Conservation (phyloP, 1,140 invertebrate species). For the Drosophila pectinifera region DNA sequence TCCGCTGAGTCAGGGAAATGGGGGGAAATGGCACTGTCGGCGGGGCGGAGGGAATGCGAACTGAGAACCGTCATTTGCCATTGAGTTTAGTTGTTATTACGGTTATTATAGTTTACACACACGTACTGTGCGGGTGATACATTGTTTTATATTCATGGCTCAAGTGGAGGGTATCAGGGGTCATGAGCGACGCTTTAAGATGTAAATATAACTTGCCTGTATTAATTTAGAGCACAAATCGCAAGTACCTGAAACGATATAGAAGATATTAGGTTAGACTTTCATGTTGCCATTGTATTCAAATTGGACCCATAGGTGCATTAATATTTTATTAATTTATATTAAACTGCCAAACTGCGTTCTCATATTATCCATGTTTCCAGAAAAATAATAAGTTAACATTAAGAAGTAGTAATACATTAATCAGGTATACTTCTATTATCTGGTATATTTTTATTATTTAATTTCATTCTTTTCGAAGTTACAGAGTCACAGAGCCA, state of each 20-base stretch:
- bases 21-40: no score
- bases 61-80: constrained; percentile 44
- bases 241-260: background rate
- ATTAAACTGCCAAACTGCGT: no score
- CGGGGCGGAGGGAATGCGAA: no score
- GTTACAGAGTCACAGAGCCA: no score
- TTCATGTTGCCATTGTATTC: background rate
- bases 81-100: constrained; percentile 48
- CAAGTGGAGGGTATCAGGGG: constrained; percentile 2
- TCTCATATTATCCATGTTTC: no score
- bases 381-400: no score
- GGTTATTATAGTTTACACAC: constrained; percentile 43
- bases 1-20: constrained; percentile 49
- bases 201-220: background rate
- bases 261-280: background rate
- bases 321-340: no score
- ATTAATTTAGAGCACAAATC: background rate
- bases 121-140: constrained; percentile 28
- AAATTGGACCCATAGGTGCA: no score
- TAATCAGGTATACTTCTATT: no score
- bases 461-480: no score
- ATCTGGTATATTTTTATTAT: no score
- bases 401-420: no score
- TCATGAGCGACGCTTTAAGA: background rate
- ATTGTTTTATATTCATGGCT: constrained; percentile 43